Conservation (phyloP, 1,140 invertebrate genomes). For the Pseudomyrmex sp. region DNA sequence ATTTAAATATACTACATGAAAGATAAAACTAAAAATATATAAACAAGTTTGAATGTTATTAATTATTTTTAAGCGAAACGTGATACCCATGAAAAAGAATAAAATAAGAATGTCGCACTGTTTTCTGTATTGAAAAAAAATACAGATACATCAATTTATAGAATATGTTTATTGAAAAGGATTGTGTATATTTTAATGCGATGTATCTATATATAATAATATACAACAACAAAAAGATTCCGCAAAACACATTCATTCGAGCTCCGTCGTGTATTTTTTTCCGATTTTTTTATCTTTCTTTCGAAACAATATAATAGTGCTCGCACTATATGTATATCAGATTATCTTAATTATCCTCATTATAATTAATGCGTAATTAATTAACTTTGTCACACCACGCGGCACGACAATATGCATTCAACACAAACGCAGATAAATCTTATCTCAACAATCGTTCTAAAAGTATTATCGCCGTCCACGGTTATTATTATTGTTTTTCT, state of each 20-base stretch:
- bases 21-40: not conserved
- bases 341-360: conserved; percentile 36
- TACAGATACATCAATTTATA: conserved; percentile 56
- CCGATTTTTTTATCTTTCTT: not conserved
- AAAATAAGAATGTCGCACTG: not conserved
- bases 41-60: conserved; percentile 3
- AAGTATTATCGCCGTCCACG: conserved; percentile 64
- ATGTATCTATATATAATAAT: conserved; percentile 67
- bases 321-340: conserved; percentile 38
- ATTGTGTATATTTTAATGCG: conserved; percentile 69
- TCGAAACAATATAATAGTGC: conserved; percentile 36
- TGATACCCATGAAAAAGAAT: not conserved
- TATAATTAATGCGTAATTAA: conserved; percentile 51
- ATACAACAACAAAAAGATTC: conserved; percentile 73
- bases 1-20: too few relatives aligned
- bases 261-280: conserved; percentile 49
- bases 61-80: not conserved
- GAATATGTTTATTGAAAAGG: conserved; percentile 78
- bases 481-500: conserved; percentile 24
- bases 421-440: conserved; percentile 62
- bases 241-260: conserved; percentile 69
- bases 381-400: conserved; percentile 45
- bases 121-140: not conserved
- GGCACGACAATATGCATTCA: conserved; percentile 51
- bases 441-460: conserved; percentile 64